A percentile compares a stretch with the other conserved stretches of the same genome.
Evolutionary conservation across 2,113 vertebrate genomes (phyloP).

Genomic region (Elachura formosa): DNA sequence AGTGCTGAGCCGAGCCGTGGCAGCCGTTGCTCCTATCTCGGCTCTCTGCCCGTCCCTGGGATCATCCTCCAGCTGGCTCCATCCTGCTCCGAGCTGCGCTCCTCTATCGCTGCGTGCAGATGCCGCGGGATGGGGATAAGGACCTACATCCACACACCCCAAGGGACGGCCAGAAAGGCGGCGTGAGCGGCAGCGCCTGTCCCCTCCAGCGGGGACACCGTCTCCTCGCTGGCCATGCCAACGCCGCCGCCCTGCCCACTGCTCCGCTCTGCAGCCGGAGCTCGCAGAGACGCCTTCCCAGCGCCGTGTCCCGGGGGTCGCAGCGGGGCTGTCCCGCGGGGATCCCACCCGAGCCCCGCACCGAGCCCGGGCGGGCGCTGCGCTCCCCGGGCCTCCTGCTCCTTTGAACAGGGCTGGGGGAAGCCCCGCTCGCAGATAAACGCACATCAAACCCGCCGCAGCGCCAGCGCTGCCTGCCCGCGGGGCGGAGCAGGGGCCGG

Average conservation of each 20-base stretch:
- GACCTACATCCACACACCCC: fast-evolving
- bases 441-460: background rate
- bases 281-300: fast-evolving
- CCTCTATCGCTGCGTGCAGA: background rate
- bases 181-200: background rate
- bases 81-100: background rate
- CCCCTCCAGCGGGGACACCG: fast-evolving
- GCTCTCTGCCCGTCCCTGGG: background rate
- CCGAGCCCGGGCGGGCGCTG: background rate
- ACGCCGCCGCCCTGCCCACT: background rate
- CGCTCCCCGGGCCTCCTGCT: background rate
- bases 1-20: background rate
- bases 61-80: background rate
- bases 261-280: background rate
- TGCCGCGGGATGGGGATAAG: background rate
- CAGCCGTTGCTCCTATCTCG: background rate
- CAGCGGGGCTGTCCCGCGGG: background rate
- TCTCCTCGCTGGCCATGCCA: background rate
- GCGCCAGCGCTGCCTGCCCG: background rate
- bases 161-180: background rate
- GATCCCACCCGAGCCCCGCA: fast-evolving
- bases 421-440: background rate
- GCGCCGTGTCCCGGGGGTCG: background rate
- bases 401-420: background rate
- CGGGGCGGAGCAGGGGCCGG: background rate